Base-by-base conservation (phyloP, 2,888 invertebrate genomes). In the Drosophila silvestris region DNA sequence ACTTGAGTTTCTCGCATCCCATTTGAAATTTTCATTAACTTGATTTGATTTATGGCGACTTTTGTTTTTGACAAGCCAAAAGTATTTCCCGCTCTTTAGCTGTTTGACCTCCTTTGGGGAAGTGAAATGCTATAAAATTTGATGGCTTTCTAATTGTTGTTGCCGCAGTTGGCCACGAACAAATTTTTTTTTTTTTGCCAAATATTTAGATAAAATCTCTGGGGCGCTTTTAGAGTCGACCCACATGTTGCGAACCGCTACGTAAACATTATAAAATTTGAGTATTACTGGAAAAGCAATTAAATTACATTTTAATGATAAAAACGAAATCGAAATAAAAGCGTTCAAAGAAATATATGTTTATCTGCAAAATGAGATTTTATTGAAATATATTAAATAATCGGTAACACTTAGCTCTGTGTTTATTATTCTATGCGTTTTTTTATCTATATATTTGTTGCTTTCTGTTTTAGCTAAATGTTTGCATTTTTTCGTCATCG, bases 141-240 rank as follows among this genome's bases (percentile, higher is more conserved):
- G 72, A 89, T 86, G 79, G 82, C 79, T 89, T 83, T 86, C 82
- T 81, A 79, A 86, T 81, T 86, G 58, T 58, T 85, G 86, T 70
- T 61, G 41, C 53, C 67, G 44, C 68, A 66, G 63, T 68, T 30
- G 74, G 80, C 64, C 44, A 64, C 52, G 50, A 56, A 77, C 41
- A 64, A 56, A 54, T 68, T 37, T 50, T 26, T 26, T 22, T 47
- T 7, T 57, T 47, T 7, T 57, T 52, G 32, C 63, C 51, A 66
- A 78, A 78, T 74, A 70, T 77, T 77, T 70, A 65, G 64, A 64
- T 63, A 62, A 74, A 30, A 35, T 67, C 56, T 19, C 47, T n/a
- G 28, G 44, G 56, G 61, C 59, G 39, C 65, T 77, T 67, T 47
- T 47, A 70, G 60, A 56, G 61, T 63, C 58, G 66, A 68, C 37